Conservation (phyloP, 2,888 invertebrate genomes). For the Apeira syringaria region DNA sequence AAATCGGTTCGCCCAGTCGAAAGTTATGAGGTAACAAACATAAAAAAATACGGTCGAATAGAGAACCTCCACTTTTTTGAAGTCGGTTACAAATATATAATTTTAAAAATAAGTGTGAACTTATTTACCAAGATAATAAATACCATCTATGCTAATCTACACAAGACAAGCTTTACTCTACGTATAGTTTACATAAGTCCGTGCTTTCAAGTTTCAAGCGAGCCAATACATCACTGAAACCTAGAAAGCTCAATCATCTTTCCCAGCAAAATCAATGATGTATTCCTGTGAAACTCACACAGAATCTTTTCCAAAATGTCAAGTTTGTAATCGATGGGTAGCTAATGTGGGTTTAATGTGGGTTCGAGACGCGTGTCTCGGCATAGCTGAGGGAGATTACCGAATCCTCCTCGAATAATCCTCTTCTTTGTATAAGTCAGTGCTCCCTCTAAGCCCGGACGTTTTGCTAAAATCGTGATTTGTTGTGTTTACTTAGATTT, state of each 20-base stretch:
- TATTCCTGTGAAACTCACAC: slow-evolving; percentile 19
- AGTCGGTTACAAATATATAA: no score
- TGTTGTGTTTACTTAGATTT: slow-evolving; percentile 41
- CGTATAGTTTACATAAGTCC: no score
- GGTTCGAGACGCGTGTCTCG: slow-evolving; percentile 64
- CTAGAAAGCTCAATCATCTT: slow-evolving; percentile 3
- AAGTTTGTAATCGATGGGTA: slow-evolving; percentile 64
- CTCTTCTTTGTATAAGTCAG: slow-evolving; percentile 69
- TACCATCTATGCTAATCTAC: no score
- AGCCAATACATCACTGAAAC: slow-evolving; percentile 12
- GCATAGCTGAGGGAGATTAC: slow-evolving; percentile 67
- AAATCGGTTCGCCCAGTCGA: no score
- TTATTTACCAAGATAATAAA: no score
- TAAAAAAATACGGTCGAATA: no score
- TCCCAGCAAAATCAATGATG: slow-evolving; percentile 6
- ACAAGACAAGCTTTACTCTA: no score
- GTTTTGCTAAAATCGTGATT: slow-evolving; percentile 57
- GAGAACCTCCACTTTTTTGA: no score
- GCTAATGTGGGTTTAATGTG: slow-evolving; percentile 76
- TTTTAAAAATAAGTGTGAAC: no score
- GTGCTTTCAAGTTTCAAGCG: not conserved
- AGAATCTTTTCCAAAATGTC: slow-evolving; percentile 32
- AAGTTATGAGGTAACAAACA: no score
- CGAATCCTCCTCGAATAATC: slow-evolving; percentile 68
- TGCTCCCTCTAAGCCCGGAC: slow-evolving; percentile 48